These are phyloP conservation scores for Hypena proboscidalis DNA, from an alignment of 2,888 invertebrate species.

Conservation along the genomic window DNA sequence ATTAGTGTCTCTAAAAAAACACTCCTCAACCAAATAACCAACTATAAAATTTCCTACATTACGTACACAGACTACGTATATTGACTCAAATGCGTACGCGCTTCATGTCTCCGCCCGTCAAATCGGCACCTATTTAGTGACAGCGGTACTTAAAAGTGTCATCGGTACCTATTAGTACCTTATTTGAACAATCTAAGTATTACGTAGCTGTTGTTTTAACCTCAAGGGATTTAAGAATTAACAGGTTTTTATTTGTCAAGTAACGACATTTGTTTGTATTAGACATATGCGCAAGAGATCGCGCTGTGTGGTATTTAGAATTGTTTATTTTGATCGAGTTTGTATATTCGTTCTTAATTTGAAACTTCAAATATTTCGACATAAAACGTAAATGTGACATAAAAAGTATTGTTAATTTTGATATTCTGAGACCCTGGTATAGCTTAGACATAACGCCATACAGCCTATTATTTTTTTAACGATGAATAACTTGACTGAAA, in stretches of 20 bases:
- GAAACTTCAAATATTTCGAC: neutral
- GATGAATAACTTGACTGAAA: neutral
- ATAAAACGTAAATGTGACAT: no score
- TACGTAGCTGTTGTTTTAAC: constrained; percentile 80
- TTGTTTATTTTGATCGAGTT: constrained; percentile 18
- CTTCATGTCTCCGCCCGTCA: constrained; percentile 66
- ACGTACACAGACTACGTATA: constrained; percentile 50
- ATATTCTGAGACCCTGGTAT: neutral
- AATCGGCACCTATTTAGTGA: constrained; percentile 61
- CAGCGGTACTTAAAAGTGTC: constrained; percentile 17
- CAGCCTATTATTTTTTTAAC: constrained; percentile 5
- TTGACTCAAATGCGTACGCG: constrained; percentile 63
- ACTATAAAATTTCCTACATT: constrained; percentile 36
- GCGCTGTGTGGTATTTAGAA: constrained; percentile 31
- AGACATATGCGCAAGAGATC: constrained; percentile 53
- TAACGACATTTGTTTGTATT: constrained; percentile 74
- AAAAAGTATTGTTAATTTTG: neutral
- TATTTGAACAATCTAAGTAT: constrained; percentile 74
- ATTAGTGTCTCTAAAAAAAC: no score
- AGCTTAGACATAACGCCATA: neutral
- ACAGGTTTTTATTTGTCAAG: constrained; percentile 79
- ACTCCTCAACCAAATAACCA: constrained; percentile 22
- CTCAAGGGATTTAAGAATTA: constrained; percentile 69
- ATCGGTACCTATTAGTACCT: constrained; percentile 69
- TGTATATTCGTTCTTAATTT: constrained; percentile 5